Evolutionary conservation across 2,797 vertebrate species (phyloP).

Genomic region (Phataginus tricuspis): DNA sequence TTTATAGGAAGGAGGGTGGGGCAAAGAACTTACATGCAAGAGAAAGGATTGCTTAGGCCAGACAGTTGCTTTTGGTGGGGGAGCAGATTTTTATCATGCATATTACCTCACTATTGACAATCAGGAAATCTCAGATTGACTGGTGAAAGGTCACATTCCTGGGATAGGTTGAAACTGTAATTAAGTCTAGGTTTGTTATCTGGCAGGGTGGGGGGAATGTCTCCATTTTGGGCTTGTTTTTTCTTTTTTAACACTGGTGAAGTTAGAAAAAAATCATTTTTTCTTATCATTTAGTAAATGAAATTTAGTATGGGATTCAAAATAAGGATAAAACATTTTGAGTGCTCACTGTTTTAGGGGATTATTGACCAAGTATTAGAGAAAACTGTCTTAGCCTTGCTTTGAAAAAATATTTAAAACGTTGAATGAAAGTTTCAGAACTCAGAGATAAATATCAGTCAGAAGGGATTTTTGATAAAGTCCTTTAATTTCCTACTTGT

Average conservation of each 20-base stretch:
- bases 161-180: too few relatives aligned
- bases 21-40: too few relatives aligned
- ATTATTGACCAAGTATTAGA: constrained; percentile 17
- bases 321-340: constrained; percentile 38
- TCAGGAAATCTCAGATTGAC: too few relatives aligned
- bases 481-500: constrained; percentile 37
- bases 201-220: too few relatives aligned
- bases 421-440: constrained; percentile 31
- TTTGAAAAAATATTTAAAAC: background rate
- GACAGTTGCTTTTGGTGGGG: too few relatives aligned
- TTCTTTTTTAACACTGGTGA: background rate
- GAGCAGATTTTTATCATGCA: too few relatives aligned
- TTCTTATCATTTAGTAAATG: background rate
- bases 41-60: too few relatives aligned
- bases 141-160: too few relatives aligned
- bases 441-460: background rate
- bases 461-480: constrained; percentile 50
- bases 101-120: too few relatives aligned
- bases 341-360: background rate
- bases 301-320: constrained; percentile 19
- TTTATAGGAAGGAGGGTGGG: too few relatives aligned
- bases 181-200: too few relatives aligned
- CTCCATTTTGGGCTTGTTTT: too few relatives aligned
- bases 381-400: background rate
- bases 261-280: background rate